Evolutionary conservation across 1,140 invertebrate genomes (phyloP).

Genomic region (Holotrichia oblita): DNA sequence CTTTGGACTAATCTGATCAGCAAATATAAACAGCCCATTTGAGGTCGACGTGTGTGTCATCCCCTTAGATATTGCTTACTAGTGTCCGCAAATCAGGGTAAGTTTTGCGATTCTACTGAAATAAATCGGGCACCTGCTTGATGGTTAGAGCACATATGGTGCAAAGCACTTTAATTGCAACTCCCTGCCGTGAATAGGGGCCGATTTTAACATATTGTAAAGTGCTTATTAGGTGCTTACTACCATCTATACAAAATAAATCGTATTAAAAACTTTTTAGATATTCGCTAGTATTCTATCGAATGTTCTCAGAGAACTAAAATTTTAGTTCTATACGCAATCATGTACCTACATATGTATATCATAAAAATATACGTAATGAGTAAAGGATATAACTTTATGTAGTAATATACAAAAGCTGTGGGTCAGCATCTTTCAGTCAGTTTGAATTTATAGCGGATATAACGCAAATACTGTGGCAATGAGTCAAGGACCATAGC

Average conservation of each 20-base stretch:
- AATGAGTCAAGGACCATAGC: slow-evolving; percentile 41
- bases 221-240: slow-evolving; percentile 8
- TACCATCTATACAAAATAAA: slow-evolving; percentile 4
- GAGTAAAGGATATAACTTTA: no score
- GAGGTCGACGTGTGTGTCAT: slow-evolving; percentile 18
- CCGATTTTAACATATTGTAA: slow-evolving; percentile 32
- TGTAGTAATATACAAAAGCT: no score
- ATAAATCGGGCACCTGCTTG: slow-evolving; percentile 34
- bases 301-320: no score
- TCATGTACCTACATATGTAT: no score
- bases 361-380: background rate
- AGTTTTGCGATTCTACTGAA: slow-evolving; percentile 31
- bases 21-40: slow-evolving; percentile 34
- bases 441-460: background rate
- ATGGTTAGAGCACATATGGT: slow-evolving; percentile 39
- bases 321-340: no score
- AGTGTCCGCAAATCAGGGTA: slow-evolving; percentile 29
- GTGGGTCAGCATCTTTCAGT: no score
- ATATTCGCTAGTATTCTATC: background rate
- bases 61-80: slow-evolving; percentile 21
- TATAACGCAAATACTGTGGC: slow-evolving; percentile 17
- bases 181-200: slow-evolving; percentile 21
- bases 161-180: slow-evolving; percentile 37
- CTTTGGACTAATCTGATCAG: slow-evolving; percentile 25
- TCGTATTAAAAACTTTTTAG: background rate